phyloP scores from a whole-genome alignment of 2,113 vertebrate species.

The Embiotoca jacksoni region DNA sequence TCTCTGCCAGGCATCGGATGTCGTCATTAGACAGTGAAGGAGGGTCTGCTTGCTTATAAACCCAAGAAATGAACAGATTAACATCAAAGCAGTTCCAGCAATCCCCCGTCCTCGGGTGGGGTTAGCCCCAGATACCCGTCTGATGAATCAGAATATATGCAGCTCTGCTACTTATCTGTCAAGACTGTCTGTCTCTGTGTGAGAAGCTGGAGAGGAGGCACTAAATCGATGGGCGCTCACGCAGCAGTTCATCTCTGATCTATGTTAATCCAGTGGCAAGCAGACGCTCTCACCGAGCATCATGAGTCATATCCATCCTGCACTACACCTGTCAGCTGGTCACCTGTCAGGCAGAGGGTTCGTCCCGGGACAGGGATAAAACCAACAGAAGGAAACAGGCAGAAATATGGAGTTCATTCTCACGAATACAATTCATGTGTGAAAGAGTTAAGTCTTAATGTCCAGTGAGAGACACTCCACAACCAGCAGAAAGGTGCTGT shows the following conservation, averaged over 20 bases:
- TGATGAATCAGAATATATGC: slow-evolving; percentile 33
- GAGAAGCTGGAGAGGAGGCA: slow-evolving; percentile 16
- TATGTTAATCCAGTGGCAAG: background rate
- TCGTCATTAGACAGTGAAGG: slow-evolving; percentile 43
- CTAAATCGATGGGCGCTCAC: slow-evolving; percentile 39
- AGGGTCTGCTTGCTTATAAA: slow-evolving; percentile 47
- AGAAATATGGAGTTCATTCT: no score
- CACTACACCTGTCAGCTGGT: background rate
- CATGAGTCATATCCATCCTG: background rate
- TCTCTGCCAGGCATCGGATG: slow-evolving; percentile 20
- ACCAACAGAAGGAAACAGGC: no score
- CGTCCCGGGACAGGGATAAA: no score
- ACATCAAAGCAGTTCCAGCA: slow-evolving; percentile 13
- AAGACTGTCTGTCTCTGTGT: slow-evolving; percentile 13
- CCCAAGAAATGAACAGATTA: slow-evolving; percentile 34
- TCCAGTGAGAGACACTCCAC: no score
- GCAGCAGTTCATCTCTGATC: slow-evolving; percentile 33
- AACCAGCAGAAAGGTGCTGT: no score
- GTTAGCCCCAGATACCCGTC: slow-evolving; percentile 1
- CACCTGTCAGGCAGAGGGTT: no score
- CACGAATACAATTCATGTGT: no score
- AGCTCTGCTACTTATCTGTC: slow-evolving; percentile 10
- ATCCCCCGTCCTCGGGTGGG: background rate
- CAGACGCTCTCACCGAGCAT: background rate
- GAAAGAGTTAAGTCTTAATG: no score